These are phyloP conservation scores for Limenitis camilla DNA, from an alignment of 2,888 invertebrate genomes.

Conservation along the genomic window DNA sequence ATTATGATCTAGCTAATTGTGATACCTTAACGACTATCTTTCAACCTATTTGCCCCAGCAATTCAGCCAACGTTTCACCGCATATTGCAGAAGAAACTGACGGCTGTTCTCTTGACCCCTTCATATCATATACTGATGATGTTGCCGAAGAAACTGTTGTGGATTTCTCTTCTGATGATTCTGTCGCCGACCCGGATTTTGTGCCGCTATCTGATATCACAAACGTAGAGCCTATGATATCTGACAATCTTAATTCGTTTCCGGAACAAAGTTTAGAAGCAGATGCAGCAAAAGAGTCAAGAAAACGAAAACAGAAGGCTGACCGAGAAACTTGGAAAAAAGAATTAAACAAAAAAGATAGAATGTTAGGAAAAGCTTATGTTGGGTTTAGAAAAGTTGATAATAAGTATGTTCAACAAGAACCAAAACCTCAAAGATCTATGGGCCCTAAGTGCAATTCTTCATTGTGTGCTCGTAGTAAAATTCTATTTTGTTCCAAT, in stretches of 20 bases:
- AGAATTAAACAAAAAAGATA: constrained; percentile 4
- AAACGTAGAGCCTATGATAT: background rate
- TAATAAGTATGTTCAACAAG: constrained; percentile 1
- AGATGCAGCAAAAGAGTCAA: constrained; percentile 2
- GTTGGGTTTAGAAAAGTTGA: background rate
- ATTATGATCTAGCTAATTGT: too few species aligned
- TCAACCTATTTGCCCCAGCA: too few species aligned
- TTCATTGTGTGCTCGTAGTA: background rate
- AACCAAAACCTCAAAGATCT: background rate
- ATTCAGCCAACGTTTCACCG: too few species aligned
- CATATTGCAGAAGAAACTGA: background rate
- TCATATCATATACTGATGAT: constrained; percentile 1
- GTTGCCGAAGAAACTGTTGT: constrained; percentile 4
- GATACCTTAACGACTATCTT: too few species aligned
- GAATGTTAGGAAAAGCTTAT: constrained; percentile 6
- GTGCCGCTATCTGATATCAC: constrained; percentile 2
- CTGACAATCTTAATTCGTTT: constrained; percentile 3
- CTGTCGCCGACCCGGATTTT: constrained; percentile 1
- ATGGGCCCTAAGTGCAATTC: background rate
- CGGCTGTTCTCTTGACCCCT: background rate
- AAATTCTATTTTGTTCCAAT: background rate
- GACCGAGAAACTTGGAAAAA: constrained; percentile 3
- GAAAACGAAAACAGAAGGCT: constrained; percentile 1
- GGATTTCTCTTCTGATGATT: constrained; percentile 1
- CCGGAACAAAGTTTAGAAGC: constrained; percentile 3